Percentiles rank a stretch among this genome's conserved stretches.
Conservation (phyloP, 1,140 invertebrate species). For the Caenorhabditis latens region DNA sequence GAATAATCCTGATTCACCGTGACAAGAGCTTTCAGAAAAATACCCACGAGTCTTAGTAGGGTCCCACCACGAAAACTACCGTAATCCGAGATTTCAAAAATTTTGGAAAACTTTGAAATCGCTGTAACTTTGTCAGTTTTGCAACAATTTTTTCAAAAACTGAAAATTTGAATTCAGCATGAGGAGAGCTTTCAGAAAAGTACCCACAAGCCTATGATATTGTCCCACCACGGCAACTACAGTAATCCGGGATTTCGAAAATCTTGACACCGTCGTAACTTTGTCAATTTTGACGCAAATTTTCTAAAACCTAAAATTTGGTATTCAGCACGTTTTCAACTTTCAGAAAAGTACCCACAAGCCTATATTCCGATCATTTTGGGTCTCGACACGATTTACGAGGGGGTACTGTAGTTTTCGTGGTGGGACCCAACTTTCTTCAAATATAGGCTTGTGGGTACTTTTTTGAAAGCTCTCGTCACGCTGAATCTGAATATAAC, state of each 20-base stretch:
- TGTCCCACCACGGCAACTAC: no score
- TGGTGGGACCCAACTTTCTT: not conserved
- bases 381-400: not conserved
- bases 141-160: no score
- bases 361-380: not conserved
- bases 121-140: not conserved
- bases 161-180: no score
- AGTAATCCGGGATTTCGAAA: no score
- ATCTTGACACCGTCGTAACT: no score
- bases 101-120: not conserved
- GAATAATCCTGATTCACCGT: not conserved
- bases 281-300: no score
- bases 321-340: not conserved
- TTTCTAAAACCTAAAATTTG: no score
- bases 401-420: not conserved
- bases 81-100: slow-evolving; percentile 6
- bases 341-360: not conserved
- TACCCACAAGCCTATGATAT: no score
- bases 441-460: not conserved
- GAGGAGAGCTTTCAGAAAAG: no score
- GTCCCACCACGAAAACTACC: not conserved
- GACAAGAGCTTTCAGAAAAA: not conserved
- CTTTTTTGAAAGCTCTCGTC: not conserved
- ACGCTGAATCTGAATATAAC: not conserved
- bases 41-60: not conserved